Evolutionary conservation across 2,797 vertebrate genomes (phyloP).

Genomic region (Alfaro cultratus): DNA sequence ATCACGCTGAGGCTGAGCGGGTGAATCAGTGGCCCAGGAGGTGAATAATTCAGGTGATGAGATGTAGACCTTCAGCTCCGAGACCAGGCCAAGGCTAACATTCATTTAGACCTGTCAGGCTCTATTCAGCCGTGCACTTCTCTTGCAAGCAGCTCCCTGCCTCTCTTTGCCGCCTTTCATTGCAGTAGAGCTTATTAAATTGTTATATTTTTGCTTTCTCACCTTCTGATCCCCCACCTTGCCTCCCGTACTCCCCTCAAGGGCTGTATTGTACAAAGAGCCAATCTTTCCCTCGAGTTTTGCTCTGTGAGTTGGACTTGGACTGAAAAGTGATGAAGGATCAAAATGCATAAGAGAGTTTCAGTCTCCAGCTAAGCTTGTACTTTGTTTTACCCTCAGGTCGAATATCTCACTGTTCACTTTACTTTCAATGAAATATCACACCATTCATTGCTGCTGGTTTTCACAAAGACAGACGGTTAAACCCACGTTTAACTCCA

Average conservation of each 20-base stretch:
- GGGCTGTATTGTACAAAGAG: conserved; percentile 22
- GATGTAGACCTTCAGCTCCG: conserved; percentile 71
- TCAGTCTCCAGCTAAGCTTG: conserved; percentile 4
- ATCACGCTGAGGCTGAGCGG: conserved; percentile 32
- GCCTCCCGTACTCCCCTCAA: conserved; percentile 26
- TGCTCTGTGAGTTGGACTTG: conserved; percentile 25
- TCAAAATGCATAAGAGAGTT: conserved; percentile 22
- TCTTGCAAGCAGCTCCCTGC: conserved; percentile 45
- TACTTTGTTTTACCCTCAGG: conserved; percentile 12
- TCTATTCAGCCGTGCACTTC: conserved; percentile 52
- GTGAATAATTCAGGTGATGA: conserved; percentile 76
- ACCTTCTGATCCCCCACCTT: conserved; percentile 41
- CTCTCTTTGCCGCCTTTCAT: conserved; percentile 20
- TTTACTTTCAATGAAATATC: conserved; percentile 21
- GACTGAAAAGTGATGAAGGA: conserved; percentile 30
- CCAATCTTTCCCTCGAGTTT: conserved; percentile 18
- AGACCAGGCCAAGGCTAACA: conserved; percentile 70
- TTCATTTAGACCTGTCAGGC: conserved; percentile 72
- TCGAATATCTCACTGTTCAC: not conserved
- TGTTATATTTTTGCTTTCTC: conserved; percentile 48
- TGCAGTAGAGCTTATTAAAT: conserved; percentile 59
- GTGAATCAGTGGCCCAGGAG: conserved; percentile 50
- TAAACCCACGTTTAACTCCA: not conserved
- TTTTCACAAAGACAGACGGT: conserved; percentile 4
- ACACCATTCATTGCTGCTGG: not conserved